These are phyloP conservation scores for Caenorhabditis imperialis DNA, from an alignment of 2,888 invertebrate genomes.

Conservation along the genomic window DNA sequence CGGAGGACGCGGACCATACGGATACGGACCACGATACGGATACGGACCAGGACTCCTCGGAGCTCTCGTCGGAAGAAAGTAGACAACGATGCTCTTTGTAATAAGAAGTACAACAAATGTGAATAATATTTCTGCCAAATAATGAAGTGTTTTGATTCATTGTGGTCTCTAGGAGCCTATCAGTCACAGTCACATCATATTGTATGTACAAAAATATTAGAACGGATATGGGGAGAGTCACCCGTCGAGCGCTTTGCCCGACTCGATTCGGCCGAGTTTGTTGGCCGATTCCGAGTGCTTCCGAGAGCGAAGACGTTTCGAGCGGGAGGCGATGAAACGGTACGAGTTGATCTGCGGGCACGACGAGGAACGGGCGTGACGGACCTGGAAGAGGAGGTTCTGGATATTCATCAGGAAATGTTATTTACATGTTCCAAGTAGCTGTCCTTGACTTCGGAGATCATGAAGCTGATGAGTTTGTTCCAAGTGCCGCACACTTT, in stretches of 20 bases:
- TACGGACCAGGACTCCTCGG: slow-evolving; percentile 43
- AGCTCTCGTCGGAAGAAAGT: slow-evolving; percentile 35
- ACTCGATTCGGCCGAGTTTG: slow-evolving; percentile 47
- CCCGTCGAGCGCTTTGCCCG: slow-evolving; percentile 45
- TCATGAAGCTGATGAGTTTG: slow-evolving; percentile 73
- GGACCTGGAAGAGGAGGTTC: slow-evolving; percentile 63
- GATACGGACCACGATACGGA: slow-evolving; percentile 23
- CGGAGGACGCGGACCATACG: slow-evolving; percentile 45
- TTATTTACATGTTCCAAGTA: slow-evolving; percentile 72
- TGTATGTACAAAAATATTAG: slow-evolving; percentile 14
- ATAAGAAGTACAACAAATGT: no score
- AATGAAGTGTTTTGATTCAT: slow-evolving; percentile 18
- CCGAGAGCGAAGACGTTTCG: slow-evolving; percentile 42
- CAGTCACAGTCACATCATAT: not conserved
- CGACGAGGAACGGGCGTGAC: slow-evolving; percentile 72
- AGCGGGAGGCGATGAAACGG: slow-evolving; percentile 51
- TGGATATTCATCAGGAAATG: not conserved
- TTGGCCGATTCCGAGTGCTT: slow-evolving; percentile 54
- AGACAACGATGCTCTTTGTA: no score
- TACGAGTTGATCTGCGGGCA: slow-evolving; percentile 67
- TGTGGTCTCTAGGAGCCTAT: slow-evolving; percentile 35
- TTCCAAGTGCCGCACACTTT: slow-evolving; percentile 69
- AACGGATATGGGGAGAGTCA: slow-evolving; percentile 11
- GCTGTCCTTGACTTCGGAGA: slow-evolving; percentile 76
- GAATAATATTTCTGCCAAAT: not conserved